Evolutionary conservation across 2,797 vertebrate genomes (phyloP).

Genomic region (Anniella stebbinsi): DNA sequence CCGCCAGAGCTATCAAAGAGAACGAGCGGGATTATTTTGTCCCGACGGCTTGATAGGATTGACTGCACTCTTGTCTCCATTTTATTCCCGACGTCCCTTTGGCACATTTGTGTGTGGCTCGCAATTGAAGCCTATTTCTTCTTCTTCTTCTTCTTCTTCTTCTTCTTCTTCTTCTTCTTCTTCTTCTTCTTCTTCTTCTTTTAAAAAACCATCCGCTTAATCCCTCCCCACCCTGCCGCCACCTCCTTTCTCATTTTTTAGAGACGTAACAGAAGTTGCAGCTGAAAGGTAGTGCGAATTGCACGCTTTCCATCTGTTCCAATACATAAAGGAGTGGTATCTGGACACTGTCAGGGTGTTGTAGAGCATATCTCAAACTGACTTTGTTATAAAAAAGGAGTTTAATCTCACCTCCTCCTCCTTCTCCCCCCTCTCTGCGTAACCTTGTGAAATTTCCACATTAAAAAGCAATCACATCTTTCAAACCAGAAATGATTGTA

Average conservation of each 20-base stretch:
- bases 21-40: slow-evolving; percentile 49
- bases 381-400: slow-evolving; percentile 80
- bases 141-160: slow-evolving; percentile 68
- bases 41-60: slow-evolving; percentile 53
- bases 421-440: slow-evolving; percentile 69
- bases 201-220: not conserved
- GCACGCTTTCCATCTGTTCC: slow-evolving; percentile 75
- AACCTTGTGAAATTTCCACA: slow-evolving; percentile 84
- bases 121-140: slow-evolving; percentile 65
- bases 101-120: slow-evolving; percentile 48
- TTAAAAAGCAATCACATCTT: slow-evolving; percentile 85
- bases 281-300: slow-evolving; percentile 75
- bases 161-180: too few relatives aligned
- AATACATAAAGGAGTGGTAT: slow-evolving; percentile 69
- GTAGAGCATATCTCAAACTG: slow-evolving; percentile 77
- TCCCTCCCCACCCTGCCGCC: not conserved
- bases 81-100: slow-evolving; percentile 56
- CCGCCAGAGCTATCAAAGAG: slow-evolving; percentile 17
- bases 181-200: too few relatives aligned
- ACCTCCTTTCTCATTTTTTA: slow-evolving; percentile 56
- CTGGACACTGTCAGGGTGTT: slow-evolving; percentile 85
- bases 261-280: slow-evolving; percentile 73
- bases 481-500: slow-evolving; percentile 82
- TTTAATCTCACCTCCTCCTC: slow-evolving; percentile 71
- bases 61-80: slow-evolving; percentile 32